A percentile compares a stretch with the other conserved stretches of the same genome.
Conservation (phyloP, 2,888 invertebrate species). For the Noctua janthe region DNA sequence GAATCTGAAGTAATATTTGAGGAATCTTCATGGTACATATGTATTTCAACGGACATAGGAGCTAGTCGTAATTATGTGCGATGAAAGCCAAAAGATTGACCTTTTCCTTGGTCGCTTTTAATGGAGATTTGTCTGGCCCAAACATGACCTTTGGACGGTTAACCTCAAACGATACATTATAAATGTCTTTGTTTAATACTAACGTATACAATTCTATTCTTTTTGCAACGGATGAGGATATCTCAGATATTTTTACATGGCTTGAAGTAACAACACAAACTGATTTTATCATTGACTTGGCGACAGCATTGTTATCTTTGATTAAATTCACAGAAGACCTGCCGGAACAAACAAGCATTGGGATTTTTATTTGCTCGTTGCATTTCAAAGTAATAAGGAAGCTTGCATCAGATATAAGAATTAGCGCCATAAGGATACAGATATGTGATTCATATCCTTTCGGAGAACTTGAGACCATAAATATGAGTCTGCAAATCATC, state of each 20-base stretch:
- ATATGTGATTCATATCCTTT: constrained; percentile 54
- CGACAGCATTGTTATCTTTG: constrained; percentile 27
- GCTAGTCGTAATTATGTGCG: constrained; percentile 73
- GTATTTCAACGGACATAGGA: constrained; percentile 63
- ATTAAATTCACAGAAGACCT: constrained; percentile 30
- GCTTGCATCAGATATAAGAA: constrained; percentile 29
- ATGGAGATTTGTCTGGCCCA: constrained; percentile 78
- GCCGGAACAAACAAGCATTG: constrained; percentile 21
- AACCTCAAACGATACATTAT: constrained; percentile 81
- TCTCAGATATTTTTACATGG: constrained; percentile 7
- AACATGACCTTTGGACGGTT: constrained; percentile 80
- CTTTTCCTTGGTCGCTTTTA: constrained; percentile 79
- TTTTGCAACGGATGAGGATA: constrained; percentile 33
- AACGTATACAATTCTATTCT: constrained; percentile 50
- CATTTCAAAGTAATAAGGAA: constrained; percentile 49
- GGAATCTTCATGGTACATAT: constrained; percentile 55
- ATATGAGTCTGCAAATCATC: constrained; percentile 22
- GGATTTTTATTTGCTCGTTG: constrained; percentile 35
- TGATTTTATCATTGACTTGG: constrained; percentile 8
- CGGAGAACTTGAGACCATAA: constrained; percentile 34
- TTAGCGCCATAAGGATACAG: constrained; percentile 44
- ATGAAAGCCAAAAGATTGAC: constrained; percentile 80
- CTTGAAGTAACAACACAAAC: constrained; percentile 10
- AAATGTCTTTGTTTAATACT: constrained; percentile 76
- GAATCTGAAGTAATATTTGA: constrained; percentile 27